Evolutionary conservation across 1,140 invertebrate genomes (phyloP).

Genomic region (Heliconius eleuchia): DNA sequence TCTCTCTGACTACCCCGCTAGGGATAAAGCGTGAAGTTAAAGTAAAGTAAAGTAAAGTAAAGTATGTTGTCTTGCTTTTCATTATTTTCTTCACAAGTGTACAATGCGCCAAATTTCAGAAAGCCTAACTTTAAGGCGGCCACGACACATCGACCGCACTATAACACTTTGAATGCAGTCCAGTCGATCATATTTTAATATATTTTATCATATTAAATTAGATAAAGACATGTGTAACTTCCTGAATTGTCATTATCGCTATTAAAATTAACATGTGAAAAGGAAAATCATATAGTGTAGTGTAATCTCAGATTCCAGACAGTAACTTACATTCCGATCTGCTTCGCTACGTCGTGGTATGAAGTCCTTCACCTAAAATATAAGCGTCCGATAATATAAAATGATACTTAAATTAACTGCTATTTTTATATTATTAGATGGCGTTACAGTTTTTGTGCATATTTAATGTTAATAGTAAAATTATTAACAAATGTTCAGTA

Average conservation of each 20-base stretch:
- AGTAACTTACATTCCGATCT: constrained; percentile 36
- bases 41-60: too few species aligned
- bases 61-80: too few species aligned
- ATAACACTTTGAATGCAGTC: too few species aligned
- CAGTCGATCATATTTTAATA: too few species aligned
- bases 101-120: too few species aligned
- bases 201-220: too few species aligned
- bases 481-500: background rate
- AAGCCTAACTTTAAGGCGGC: too few species aligned
- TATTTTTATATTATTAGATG: constrained; percentile 7
- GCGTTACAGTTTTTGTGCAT: constrained; percentile 14
- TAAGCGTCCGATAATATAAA: constrained; percentile 34
- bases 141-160: too few species aligned
- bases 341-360: constrained; percentile 36
- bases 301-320: constrained; percentile 25
- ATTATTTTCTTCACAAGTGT: too few species aligned
- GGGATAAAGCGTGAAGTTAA: too few species aligned
- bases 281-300: background rate
- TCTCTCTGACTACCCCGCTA: too few species aligned
- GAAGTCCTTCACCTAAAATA: constrained; percentile 41
- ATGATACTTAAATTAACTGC: constrained; percentile 13
- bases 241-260: background rate
- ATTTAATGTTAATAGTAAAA: background rate
- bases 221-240: too few species aligned
- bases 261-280: background rate